Percentiles rank a stretch among this genome's conserved stretches.
phyloP scores from a whole-genome alignment of 2,113 vertebrate species.

The Neolamprologus falcicula region DNA sequence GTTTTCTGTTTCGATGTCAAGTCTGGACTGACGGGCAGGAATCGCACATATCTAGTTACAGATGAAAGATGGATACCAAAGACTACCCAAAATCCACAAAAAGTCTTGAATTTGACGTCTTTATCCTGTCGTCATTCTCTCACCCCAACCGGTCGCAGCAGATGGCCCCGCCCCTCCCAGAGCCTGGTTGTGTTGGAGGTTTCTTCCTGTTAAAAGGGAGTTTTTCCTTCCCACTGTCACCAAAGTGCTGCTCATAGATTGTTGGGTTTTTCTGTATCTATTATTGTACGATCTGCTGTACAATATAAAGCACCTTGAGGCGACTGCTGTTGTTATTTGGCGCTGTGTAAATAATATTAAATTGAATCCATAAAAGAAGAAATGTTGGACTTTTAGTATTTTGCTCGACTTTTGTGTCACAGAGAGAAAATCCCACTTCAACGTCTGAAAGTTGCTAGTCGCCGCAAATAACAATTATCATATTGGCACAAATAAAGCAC shows the following conservation, averaged over 20 bases:
- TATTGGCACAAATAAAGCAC: neutral
- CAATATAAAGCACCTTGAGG: neutral
- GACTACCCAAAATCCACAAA: neutral
- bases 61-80: neutral
- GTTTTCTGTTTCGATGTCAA: neutral
- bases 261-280: neutral
- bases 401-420: neutral
- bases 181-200: rapidly evolving
- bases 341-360: rapidly evolving
- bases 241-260: neutral
- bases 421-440: neutral
- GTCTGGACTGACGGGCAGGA: rapidly evolving
- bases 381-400: neutral
- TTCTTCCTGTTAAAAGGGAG: neutral
- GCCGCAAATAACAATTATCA: rapidly evolving
- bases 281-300: rapidly evolving
- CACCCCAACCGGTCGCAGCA: rapidly evolving
- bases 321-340: rapidly evolving
- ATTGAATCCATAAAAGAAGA: neutral
- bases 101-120: neutral
- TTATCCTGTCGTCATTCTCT: neutral
- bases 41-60: neutral
- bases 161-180: rapidly evolving
- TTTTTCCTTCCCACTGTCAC: rapidly evolving
- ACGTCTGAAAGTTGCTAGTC: neutral